These are phyloP conservation scores for Passer montanus DNA, from an alignment of 2,113 vertebrate genomes.

Conservation along the genomic window DNA sequence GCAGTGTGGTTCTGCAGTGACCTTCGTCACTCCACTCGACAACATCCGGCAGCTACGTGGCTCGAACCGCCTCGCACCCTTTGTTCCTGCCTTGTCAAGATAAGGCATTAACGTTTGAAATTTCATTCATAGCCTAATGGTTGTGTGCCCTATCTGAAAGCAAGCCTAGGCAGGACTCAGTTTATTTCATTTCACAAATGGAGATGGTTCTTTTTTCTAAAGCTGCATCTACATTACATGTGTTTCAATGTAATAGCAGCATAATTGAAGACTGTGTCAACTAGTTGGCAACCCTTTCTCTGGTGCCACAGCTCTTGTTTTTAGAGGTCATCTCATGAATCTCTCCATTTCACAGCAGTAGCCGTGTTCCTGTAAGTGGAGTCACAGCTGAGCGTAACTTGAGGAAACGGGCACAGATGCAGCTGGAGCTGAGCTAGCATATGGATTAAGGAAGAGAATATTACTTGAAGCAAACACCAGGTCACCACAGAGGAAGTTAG, in stretches of 20 bases:
- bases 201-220: not conserved
- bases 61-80: not conserved
- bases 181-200: constrained; percentile 22
- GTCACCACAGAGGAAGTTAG: not conserved
- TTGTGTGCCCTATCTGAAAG: not conserved
- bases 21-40: not conserved
- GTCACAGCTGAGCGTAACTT: not conserved
- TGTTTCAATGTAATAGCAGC: constrained; percentile 31
- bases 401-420: not conserved
- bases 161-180: not conserved
- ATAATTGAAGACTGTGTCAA: constrained; percentile 30
- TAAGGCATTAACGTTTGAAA: not conserved
- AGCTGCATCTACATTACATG: not conserved
- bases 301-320: constrained; percentile 6
- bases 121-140: not conserved
- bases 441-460: not conserved
- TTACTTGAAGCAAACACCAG: not conserved
- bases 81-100: not conserved
- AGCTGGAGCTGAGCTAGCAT: not conserved
- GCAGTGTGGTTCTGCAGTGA: not conserved
- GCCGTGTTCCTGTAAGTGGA: not conserved
- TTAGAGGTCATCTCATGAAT: not conserved
- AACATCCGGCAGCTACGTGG: not conserved
- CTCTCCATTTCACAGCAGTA: not conserved
- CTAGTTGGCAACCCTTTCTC: not conserved